Evolutionary conservation across 1,140 invertebrate species (phyloP), one percentile per base, ranked within the genome.

Genomic region (Lepeophtheirus salmonis): DNA sequence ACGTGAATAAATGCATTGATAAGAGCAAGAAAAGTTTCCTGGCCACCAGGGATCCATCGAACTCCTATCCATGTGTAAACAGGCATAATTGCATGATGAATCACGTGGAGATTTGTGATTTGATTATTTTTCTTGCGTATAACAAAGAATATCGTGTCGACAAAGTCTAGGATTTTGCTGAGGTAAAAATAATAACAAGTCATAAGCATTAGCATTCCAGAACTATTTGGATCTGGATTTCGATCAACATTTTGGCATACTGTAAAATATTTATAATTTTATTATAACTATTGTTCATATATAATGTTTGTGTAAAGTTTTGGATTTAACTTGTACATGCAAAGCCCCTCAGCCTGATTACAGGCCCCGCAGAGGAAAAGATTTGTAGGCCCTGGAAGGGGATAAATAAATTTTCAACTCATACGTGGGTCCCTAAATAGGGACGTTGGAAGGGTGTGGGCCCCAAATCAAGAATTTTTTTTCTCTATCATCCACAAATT

Each of bases 41-140:
- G 26, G 24, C 62, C 62, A 22, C 62, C 63, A 1, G 30, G 30
- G 30, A 41, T 41, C 30, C 30, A 41, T 41, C 30, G 30, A n/a
- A 41, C 30, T 6, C 52, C 68, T 63, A 64, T 66, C 67, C 68
- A 72, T 18, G 65, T 64, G 24, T 62, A 66, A 18, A 70, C 60
- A 1, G 70, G 67, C 41, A 77, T 77, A 56, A 75, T 71, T 13
- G 73, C 73, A 64, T 80, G 80, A 67, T 80, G 78, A 64, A 77
- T 80, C 14, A 80, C 77, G 66, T 89, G 84, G 1, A 88, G 76
- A 65, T 81, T 82, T 0, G 80, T 77, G 17, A 86, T 77, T 73
- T 86, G 82, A 22, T 78, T 78, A 51, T 80, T 73, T 62, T 83
- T 84, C 69, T 87, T 86, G n/a, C 83, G 74, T 24, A 86, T 67